Base-by-base conservation (phyloP, 1,140 invertebrate species). In the Ditylenchus dipsaci region DNA sequence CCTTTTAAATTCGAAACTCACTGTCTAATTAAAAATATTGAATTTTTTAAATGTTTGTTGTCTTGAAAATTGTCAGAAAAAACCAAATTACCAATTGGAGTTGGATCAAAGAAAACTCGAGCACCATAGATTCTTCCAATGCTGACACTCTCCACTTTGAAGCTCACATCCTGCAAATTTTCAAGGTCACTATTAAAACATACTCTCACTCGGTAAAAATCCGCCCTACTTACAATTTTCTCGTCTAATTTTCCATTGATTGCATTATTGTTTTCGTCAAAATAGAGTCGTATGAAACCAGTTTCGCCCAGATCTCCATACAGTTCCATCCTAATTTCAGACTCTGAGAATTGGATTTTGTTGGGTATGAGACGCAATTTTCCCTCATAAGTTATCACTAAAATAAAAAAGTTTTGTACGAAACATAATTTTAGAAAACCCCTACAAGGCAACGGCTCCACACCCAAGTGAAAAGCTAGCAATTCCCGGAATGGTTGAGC, bases 351-450 rank as follows among this genome's bases (percentile, higher is more conserved):
- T 21, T 59, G 17, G 57, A 56, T 17, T 23, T 29, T 49, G 8
- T 43, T 49, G 9, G 59, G 42, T 0, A 30, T 26, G 11, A 77
- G 45, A 13, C 66, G 30, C 1, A 76, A 65, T 38, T 78, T 76
- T 13, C 75, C 75, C 30, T 76, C 75, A 58, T 79, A 76, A n/a
- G 65, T 57, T n/a, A 79, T 79, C 45, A 76, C 74, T 75, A 29
- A 62, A 72, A 58, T 26, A 30, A 42, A 66, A 65, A 19, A 65
- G 15, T 3, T 19, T 29, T 61, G 5, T 61, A 67, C 29, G n/a
- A 29, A 49, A 9, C 19, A 15, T 30, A 11, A 38, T 38, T 38
- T 5, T 5, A 13, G 19, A 26, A n/a, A 21, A 17, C 19, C 60
- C 53, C 30, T 43, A 75, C 73, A 42, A 30, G 73, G 73, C 27